A percentile compares a stretch with the other conserved stretches of the same genome.
Evolutionary conservation across 30 jellyfish, hydroid and myxozoan species (phyloP).

Genomic region (Haliclystus octoradiatus): DNA sequence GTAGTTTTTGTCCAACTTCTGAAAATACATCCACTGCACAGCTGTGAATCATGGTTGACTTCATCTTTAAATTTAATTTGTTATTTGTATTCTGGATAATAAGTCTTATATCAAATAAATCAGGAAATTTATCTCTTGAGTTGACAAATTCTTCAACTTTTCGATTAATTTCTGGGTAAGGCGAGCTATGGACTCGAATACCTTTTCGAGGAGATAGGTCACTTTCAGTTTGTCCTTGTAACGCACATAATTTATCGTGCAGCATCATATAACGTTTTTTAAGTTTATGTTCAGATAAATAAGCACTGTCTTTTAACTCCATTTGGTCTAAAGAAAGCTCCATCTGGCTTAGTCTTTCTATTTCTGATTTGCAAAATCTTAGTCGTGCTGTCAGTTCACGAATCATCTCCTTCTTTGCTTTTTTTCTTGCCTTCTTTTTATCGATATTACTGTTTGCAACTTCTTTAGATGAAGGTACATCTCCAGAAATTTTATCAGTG

Average conservation of each 20-base stretch:
- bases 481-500: not conserved
- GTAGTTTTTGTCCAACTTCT: conserved; percentile 89
- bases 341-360: conserved; percentile 28
- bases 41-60: conserved; percentile 23
- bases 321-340: conserved; percentile 67
- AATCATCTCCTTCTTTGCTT: conserved; percentile 2
- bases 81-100: conserved; percentile 30
- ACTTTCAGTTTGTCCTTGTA: conserved; percentile 36
- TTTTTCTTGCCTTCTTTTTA: not conserved
- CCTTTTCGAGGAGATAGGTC: not conserved
- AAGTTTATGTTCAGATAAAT: conserved; percentile 54
- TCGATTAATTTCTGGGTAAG: conserved; percentile 84
- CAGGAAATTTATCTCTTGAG: conserved; percentile 50
- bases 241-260: conserved; percentile 25
- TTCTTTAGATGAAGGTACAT: not conserved
- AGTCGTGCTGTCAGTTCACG: conserved; percentile 24
- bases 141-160: conserved; percentile 59
- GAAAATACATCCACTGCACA: conserved; percentile 61
- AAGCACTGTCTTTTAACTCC: conserved; percentile 68
- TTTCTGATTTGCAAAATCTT: conserved; percentile 39
- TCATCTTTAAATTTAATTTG: conserved; percentile 32
- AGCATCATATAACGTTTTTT: conserved; percentile 36
- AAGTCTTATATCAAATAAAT: conserved; percentile 67
- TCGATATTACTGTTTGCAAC: not conserved
- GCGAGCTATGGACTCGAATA: conserved; percentile 40